Evolutionary conservation across 92 coral and sea anemone genomes (phyloP).

Genomic region (Bergia sp.): DNA sequence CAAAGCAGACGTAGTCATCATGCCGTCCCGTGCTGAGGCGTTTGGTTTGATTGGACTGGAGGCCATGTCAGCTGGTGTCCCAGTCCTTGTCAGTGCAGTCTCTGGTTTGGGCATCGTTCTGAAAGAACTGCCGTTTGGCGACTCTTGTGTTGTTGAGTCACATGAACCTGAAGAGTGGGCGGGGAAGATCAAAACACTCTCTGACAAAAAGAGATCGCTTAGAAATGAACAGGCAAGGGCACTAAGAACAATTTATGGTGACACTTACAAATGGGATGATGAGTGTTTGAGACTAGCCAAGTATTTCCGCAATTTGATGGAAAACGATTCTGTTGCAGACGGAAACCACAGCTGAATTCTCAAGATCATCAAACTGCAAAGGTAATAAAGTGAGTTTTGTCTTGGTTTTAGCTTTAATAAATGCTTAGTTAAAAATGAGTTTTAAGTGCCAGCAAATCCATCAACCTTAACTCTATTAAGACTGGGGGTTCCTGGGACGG

Average conservation of each 20-base stretch:
- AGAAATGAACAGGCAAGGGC: not conserved
- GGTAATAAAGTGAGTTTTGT: no score
- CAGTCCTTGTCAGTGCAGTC: no score
- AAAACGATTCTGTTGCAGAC: no score
- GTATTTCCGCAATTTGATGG: not conserved
- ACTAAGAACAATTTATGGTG: not conserved
- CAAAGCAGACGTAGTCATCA: no score
- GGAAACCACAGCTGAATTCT: no score
- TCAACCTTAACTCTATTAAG: no score
- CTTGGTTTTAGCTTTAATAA: no score
- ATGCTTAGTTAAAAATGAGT: no score
- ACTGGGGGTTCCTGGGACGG: no score
- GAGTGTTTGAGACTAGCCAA: not conserved
- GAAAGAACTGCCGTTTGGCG: not conserved
- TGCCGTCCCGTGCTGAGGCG: slow-evolving; percentile 39
- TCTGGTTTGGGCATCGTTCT: slow-evolving; percentile 12
- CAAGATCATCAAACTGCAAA: no score
- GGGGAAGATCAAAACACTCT: not conserved
- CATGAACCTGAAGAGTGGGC: slow-evolving; percentile 39
- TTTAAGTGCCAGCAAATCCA: no score
- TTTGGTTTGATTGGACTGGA: slow-evolving; percentile 13
- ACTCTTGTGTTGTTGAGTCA: not conserved
- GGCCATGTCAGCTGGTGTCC: no score
- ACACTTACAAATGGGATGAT: slow-evolving; percentile 2
- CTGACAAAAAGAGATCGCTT: not conserved